Evolutionary conservation across 2,113 vertebrate species (phyloP), one percentile per base, ranked within the genome.

Genomic region (Scomber colias): DNA sequence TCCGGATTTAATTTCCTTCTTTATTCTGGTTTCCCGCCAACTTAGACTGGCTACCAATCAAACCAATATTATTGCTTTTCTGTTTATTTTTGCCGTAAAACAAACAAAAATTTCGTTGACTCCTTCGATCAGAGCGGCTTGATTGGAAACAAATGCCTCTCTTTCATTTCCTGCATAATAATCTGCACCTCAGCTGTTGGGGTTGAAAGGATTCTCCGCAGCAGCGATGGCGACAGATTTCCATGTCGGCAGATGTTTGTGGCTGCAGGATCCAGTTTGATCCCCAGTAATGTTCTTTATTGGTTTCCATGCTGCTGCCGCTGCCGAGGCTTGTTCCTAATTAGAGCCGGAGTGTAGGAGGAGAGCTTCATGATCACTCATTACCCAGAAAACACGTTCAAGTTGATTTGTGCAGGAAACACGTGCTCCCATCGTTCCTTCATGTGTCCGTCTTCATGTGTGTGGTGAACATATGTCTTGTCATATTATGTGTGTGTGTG

Each of bases 291-390:
- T 50, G 70, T 27, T 31, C 68, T 54, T 80, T 30, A 75, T 74
- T 76, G 84, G 82, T 87, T 89, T 81, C 82, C 86, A 76, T 76
- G 71, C 59, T 48, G 82, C 73, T 3, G 48, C 63, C 35, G 35
- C 35, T 40, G 35, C 35, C 48, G 66, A 15, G 35, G 54, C 49
- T 79, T 63, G 54, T 70, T 83, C 80, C 83, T 81, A 73, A 89
- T 89, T 85, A 91, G 79, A 81, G 65, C 48, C 2, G 9, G 50
- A n/a, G 79, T 68, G 91, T 92, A 50, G 91, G 91, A 85, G 91
- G 91, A 73, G 74, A 77, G 81, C 80, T 83, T 61, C 78, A 71
- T 84, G 80, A 83, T 73, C 70, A 78, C 61, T 77, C 79, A 89
- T 92, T 87, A 86, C 44, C 48, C 62, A 56, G 62, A 49, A 13